phyloP scores from a whole-genome alignment of 2,113 vertebrate genomes.

The Rostratula benghalensis region DNA sequence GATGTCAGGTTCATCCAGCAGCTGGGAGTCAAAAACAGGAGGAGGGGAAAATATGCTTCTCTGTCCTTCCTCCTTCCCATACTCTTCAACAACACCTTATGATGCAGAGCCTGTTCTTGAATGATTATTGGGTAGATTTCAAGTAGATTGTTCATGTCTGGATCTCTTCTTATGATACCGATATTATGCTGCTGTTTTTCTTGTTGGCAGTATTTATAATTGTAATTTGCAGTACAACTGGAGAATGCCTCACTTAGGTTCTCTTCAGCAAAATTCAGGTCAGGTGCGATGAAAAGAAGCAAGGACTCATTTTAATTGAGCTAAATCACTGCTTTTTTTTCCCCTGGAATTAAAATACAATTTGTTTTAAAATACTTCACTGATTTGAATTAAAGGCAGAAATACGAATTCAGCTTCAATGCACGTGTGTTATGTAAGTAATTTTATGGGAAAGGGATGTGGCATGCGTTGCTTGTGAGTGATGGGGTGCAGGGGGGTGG shows the following conservation, averaged over 20 bases:
- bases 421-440: neutral
- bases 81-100: neutral
- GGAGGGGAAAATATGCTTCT: neutral
- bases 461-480: neutral
- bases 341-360: conserved; percentile 22
- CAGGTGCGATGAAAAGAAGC: neutral
- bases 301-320: conserved; percentile 4
- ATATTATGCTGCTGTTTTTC: neutral
- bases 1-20: conserved; percentile 4
- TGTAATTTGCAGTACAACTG: neutral
- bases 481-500: neutral
- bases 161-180: neutral
- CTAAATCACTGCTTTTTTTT: conserved; percentile 31
- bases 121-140: neutral
- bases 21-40: neutral
- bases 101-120: neutral
- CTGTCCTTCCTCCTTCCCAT: neutral
- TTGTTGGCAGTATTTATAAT: neutral
- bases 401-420: conserved; percentile 21
- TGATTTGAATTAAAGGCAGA: conserved; percentile 20
- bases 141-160: neutral
- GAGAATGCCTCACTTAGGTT: neutral
- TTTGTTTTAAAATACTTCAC: conserved; percentile 40
- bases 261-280: neutral
- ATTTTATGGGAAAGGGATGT: neutral